Evolutionary conservation across 1,140 invertebrate genomes (phyloP), one percentile per base, ranked within the genome.

Genomic region (Drosophila pseudoananassae): DNA sequence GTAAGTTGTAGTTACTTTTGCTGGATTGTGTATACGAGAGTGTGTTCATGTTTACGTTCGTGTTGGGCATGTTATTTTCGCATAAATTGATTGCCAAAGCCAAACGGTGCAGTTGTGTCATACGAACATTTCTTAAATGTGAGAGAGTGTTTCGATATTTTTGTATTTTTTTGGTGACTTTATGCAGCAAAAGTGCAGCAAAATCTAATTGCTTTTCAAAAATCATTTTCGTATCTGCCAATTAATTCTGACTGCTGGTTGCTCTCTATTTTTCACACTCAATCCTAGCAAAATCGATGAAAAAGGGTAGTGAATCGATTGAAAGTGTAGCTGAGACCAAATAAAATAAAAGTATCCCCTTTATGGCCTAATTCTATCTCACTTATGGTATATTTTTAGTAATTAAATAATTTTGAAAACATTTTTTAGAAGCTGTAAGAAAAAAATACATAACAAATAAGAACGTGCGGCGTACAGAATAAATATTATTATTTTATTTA

Each of bases 31-130:
- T 45, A 23, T 58, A 17, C 60, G 38, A 40, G 31, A 46, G 50
- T 53, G 71, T 50, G 50, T 58, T 66, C 59, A 31, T 68, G 72
- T 72, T 73, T 70, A 17, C 36, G 51, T 71, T 71, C 51, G 23
- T 71, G 57, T 76, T 76, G 64, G 59, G 73, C 76, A 81, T 76
- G 83, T 74, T 74, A 70, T 68, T 77, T 77, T 81, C 77, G 78
- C 58, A 85, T 77, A 87, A 85, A 81, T 77, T 81, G 73, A 87
- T 85, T 87, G 77, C 77, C 78, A 78, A 78, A 82, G 79, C 74
- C 78, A 74, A 81, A 82, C 69, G 54, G 77, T 85, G 81, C 82
- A 69, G 49, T 20, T 60, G 38, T 50, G 56, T 29, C 46, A 63
- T 61, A 73, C 36, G 57, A 57, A 69, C 38, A 58, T 51, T 49